Conservation (phyloP, 2,888 invertebrate genomes). For the Bellardia bayeri region DNA sequence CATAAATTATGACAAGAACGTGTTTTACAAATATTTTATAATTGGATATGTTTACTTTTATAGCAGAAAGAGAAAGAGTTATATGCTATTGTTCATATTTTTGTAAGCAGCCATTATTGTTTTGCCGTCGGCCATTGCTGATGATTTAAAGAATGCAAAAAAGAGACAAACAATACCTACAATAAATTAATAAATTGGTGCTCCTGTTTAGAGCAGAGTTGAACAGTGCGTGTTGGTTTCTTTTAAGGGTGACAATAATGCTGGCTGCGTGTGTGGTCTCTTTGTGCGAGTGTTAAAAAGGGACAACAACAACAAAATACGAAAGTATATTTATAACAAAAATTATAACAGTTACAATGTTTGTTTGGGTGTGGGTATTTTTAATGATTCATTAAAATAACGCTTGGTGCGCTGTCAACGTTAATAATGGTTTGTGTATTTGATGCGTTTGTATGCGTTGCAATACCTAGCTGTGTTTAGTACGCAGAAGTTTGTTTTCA, state of each 20-base stretch:
- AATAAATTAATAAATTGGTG: not conserved
- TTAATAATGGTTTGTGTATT: slow-evolving; percentile 61
- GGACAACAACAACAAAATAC: not conserved
- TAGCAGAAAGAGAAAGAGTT: not conserved
- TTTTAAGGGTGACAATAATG: slow-evolving; percentile 32
- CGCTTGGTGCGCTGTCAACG: slow-evolving; percentile 59
- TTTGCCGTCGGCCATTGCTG: slow-evolving; percentile 51
- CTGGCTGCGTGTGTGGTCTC: not conserved
- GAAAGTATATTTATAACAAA: not conserved
- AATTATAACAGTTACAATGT: too few relatives aligned
- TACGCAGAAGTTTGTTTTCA: not conserved
- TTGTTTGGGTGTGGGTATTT: not conserved
- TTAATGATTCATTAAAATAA: slow-evolving; percentile 49
- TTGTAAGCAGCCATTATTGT: slow-evolving; percentile 21
- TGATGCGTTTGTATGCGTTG: slow-evolving; percentile 41
- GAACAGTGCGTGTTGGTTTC: not conserved
- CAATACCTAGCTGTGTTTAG: slow-evolving; percentile 37
- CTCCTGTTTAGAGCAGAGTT: not conserved
- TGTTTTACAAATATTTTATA: not conserved
- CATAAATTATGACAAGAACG: slow-evolving; percentile 10
- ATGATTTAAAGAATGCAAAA: slow-evolving; percentile 16
- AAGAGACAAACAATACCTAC: slow-evolving; percentile 20
- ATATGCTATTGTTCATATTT: not conserved
- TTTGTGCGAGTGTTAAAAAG: slow-evolving; percentile 20
- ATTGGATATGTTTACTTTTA: too few relatives aligned